Evolutionary conservation across 64 coral and sea anemone genomes (phyloP).

Genomic region (Montipora efflorescens): DNA sequence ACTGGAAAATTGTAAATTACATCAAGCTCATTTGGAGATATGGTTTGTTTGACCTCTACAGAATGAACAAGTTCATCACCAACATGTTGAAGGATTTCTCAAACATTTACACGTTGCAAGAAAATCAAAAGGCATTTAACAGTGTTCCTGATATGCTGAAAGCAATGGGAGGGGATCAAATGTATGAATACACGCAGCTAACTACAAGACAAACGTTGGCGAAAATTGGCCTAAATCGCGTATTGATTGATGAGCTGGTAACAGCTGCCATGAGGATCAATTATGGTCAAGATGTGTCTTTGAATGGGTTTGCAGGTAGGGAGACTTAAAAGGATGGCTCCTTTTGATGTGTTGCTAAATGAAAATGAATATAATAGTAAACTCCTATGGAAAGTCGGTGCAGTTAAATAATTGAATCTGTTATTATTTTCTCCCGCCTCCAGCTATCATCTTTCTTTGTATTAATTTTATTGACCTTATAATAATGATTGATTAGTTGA

Average conservation of each 20-base stretch:
- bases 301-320: conserved; percentile 98
- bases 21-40: conserved; percentile 94
- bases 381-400: too few relatives aligned
- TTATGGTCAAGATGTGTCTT: conserved; percentile 88
- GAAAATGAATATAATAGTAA: too few relatives aligned
- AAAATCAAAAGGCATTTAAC: conserved; percentile 59
- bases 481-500: too few relatives aligned
- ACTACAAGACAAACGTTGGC: conserved; percentile 70
- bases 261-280: conserved; percentile 95
- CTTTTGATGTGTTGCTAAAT: too few relatives aligned
- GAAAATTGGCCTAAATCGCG: conserved; percentile 76
- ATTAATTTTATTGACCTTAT: too few relatives aligned
- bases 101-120: conserved; percentile 89
- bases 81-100: conserved; percentile 79
- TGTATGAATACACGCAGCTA: conserved; percentile 74
- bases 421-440: too few relatives aligned
- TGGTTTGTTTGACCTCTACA: conserved; percentile 85
- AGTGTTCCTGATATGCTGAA: conserved; percentile 81
- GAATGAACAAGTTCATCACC: conserved; percentile 76
- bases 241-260: conserved; percentile 86
- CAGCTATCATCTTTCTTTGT: too few relatives aligned
- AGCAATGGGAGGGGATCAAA: conserved; percentile 83
- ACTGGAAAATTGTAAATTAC: conserved; percentile 82
- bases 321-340: too few relatives aligned
- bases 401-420: too few relatives aligned